A percentile compares a stretch with the other conserved stretches of the same genome.
These are phyloP conservation scores for Eupithecia centaureata DNA, from an alignment of 2,888 invertebrate genomes.

Conservation along the genomic window DNA sequence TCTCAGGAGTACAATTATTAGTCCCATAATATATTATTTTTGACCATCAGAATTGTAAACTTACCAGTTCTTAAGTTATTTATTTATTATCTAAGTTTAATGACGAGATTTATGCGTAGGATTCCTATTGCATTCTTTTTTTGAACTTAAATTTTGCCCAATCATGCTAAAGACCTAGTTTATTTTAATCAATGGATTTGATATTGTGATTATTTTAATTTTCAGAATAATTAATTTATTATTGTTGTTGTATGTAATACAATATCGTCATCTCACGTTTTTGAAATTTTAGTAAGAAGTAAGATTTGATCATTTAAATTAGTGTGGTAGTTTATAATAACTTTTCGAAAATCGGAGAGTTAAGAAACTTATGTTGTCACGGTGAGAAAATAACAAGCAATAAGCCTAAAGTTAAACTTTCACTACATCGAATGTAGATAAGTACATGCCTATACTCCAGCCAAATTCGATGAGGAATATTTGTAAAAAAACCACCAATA, in stretches of 20 bases:
- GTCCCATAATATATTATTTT: constrained; percentile 16
- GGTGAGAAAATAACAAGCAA: neutral
- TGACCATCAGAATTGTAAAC: constrained; percentile 22
- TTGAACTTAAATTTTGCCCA: neutral
- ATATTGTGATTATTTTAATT: constrained; percentile 50
- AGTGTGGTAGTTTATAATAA: constrained; percentile 3
- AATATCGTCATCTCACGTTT: constrained; percentile 17
- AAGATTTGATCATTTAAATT: neutral
- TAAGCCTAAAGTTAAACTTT: neutral
- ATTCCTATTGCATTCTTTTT: constrained; percentile 1
- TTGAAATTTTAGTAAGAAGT: constrained; percentile 20
- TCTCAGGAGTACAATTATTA: constrained; percentile 39
- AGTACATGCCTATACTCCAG: neutral
- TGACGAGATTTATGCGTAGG: constrained; percentile 18
- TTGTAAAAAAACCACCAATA: too few species aligned
- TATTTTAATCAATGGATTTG: constrained; percentile 45
- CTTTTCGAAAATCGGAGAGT: constrained; percentile 22
- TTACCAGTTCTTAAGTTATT: constrained; percentile 21
- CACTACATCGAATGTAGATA: neutral
- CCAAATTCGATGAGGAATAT: too few species aligned
- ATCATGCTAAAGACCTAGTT: constrained; percentile 10
- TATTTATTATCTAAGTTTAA: constrained; percentile 37
- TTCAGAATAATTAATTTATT: constrained; percentile 45
- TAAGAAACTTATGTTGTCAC: constrained; percentile 5
- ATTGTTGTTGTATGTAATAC: constrained; percentile 10